phyloP scores from a whole-genome alignment of 2,113 vertebrate species.

The Oreocharis arfaki region DNA sequence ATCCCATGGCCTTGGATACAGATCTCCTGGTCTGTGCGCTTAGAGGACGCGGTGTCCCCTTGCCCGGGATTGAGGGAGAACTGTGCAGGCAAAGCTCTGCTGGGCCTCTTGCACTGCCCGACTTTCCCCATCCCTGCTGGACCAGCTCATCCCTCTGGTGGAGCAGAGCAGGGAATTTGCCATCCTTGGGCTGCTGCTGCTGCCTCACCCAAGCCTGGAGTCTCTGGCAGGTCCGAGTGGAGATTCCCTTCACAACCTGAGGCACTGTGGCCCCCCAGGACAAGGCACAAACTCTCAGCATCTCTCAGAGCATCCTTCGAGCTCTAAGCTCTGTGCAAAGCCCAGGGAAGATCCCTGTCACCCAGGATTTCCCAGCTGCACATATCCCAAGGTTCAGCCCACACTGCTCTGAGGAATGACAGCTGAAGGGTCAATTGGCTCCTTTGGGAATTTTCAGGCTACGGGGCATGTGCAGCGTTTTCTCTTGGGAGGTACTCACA shows the following conservation, averaged over 20 bases:
- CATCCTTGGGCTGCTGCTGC: conserved; percentile 55
- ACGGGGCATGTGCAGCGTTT: not conserved
- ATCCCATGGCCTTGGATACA: not conserved
- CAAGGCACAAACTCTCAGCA: accelerated
- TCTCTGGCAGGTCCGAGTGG: conserved; percentile 21
- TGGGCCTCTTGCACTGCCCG: not conserved
- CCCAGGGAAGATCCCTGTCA: not conserved
- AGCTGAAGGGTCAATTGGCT: not conserved
- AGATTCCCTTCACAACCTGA: conserved; percentile 65
- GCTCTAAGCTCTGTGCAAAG: not conserved
- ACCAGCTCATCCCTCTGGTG: conserved; percentile 40
- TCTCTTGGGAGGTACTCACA: not conserved
- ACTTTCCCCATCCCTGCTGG: conserved; percentile 8
- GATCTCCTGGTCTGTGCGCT: accelerated
- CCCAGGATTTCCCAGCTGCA: accelerated
- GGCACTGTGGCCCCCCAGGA: not conserved
- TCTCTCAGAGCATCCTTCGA: not conserved
- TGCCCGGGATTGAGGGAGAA: not conserved
- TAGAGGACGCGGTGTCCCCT: not conserved
- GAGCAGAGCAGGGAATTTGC: conserved; percentile 34
- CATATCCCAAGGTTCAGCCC: accelerated
- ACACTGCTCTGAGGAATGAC: not conserved
- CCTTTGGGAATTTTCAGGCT: not conserved
- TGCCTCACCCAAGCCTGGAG: conserved; percentile 43
- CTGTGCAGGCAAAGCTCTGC: not conserved